phyloP scores from a whole-genome alignment of 2,797 vertebrate species.

The Semaprochilodus insignis region DNA sequence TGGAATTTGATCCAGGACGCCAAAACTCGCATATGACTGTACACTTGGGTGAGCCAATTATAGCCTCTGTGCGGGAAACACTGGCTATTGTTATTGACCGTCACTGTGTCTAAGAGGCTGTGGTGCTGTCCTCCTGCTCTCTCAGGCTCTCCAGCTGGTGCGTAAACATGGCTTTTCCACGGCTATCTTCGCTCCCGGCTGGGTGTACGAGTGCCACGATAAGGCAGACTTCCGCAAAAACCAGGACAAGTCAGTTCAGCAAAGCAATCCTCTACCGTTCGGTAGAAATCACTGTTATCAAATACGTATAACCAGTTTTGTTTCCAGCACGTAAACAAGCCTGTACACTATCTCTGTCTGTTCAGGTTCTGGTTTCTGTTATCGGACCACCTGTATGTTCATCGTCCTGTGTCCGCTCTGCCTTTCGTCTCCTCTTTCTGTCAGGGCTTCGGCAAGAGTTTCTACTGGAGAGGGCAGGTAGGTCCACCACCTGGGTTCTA shows the following conservation, averaged over 20 bases:
- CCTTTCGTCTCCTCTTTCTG: slow-evolving; percentile 92
- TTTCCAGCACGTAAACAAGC: too few species aligned
- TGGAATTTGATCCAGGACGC: too few species aligned
- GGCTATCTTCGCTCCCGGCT: slow-evolving; percentile 94
- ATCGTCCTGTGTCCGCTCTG: slow-evolving; percentile 79
- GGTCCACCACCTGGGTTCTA: neutral
- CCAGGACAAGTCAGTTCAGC: slow-evolving; percentile 86
- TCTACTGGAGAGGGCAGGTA: slow-evolving; percentile 88
- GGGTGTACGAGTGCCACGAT: slow-evolving; percentile 90
- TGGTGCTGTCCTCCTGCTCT: neutral
- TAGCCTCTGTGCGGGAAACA: too few species aligned
- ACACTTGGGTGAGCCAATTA: too few species aligned
- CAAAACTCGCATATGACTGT: too few species aligned
- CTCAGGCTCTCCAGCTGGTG: slow-evolving; percentile 88
- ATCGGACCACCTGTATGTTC: slow-evolving; percentile 78
- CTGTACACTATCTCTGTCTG: neutral
- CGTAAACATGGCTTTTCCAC: slow-evolving; percentile 84
- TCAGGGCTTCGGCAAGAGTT: slow-evolving; percentile 87
- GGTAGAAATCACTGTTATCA: too few species aligned
- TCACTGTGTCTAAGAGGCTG: too few species aligned
- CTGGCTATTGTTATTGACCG: too few species aligned
- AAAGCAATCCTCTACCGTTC: neutral
- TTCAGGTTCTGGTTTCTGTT: slow-evolving; percentile 92
- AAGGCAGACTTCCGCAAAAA: slow-evolving; percentile 85
- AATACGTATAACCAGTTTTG: too few species aligned